A percentile compares a stretch with the other conserved stretches of the same genome.
Evolutionary conservation across 2,888 invertebrate genomes (phyloP).

Genomic region (Scaptomyza cyrtandrae): DNA sequence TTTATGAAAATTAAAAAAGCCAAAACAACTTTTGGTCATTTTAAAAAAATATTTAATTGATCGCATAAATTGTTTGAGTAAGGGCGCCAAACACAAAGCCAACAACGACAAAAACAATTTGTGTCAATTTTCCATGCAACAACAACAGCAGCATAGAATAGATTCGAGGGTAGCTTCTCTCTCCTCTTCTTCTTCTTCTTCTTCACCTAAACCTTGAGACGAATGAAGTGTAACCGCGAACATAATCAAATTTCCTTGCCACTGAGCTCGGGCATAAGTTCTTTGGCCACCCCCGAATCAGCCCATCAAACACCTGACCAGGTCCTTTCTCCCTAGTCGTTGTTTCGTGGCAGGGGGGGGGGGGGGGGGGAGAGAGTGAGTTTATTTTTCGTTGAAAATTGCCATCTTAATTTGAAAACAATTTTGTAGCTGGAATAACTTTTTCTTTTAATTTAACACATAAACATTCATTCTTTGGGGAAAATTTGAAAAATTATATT

Average conservation of each 20-base stretch:
- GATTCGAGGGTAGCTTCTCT: slow-evolving; percentile 5
- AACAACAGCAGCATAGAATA: not conserved
- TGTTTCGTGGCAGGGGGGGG: not conserved
- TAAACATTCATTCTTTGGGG: slow-evolving; percentile 62
- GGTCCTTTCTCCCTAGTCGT: not conserved
- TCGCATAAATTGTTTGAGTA: slow-evolving; percentile 74
- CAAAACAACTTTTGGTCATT: slow-evolving; percentile 76
- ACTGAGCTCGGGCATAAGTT: slow-evolving; percentile 52
- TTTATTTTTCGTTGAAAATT: slow-evolving; percentile 47
- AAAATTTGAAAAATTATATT: slow-evolving; percentile 11
- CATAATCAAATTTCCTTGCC: slow-evolving; percentile 74
- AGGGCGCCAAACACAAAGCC: slow-evolving; percentile 20
- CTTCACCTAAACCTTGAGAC: slow-evolving; percentile 23
- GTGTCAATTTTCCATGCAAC: slow-evolving; percentile 59
- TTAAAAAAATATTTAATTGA: slow-evolving; percentile 79
- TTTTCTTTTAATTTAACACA: slow-evolving; percentile 27
- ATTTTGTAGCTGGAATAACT: slow-evolving; percentile 43
- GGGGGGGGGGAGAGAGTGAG: slow-evolving; percentile 2
- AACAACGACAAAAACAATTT: slow-evolving; percentile 60
- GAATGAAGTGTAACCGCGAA: slow-evolving; percentile 75
- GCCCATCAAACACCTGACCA: slow-evolving; percentile 29
- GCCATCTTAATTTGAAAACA: slow-evolving; percentile 79
- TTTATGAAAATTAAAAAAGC: slow-evolving; percentile 84
- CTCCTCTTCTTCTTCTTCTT: not conserved
- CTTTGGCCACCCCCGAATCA: not conserved